Evolutionary conservation across 2,797 vertebrate genomes (phyloP).

Genomic region (Protonibea diacanthus): DNA sequence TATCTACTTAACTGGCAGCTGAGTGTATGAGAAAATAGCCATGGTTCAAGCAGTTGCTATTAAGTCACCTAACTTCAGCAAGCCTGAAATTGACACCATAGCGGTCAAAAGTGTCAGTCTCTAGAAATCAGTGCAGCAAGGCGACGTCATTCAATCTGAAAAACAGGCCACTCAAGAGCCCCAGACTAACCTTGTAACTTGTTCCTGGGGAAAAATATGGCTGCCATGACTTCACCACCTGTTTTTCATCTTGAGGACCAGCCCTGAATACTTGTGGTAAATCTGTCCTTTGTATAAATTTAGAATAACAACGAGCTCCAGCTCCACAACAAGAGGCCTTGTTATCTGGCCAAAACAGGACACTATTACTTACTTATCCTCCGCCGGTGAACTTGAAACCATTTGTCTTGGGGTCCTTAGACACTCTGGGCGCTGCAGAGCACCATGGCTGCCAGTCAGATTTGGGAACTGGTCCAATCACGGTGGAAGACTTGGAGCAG

Average conservation of each 20-base stretch:
- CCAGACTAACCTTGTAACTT: background rate
- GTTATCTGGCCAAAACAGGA: conserved; percentile 62
- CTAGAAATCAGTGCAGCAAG: background rate
- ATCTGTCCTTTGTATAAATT: conserved; percentile 54
- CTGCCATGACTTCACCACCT: conserved; percentile 30
- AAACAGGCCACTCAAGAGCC: background rate
- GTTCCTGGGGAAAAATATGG: conserved; percentile 24
- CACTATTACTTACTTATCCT: conserved; percentile 42
- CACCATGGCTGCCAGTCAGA: conserved; percentile 60
- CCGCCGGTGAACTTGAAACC: conserved; percentile 53
- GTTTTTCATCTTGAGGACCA: conserved; percentile 32
- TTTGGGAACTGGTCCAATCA: conserved; percentile 48
- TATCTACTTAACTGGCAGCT: background rate
- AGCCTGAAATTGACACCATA: background rate
- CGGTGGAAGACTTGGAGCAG: conserved; percentile 47
- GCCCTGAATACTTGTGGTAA: conserved; percentile 41
- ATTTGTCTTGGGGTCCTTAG: conserved; percentile 62
- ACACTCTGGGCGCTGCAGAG: conserved; percentile 40
- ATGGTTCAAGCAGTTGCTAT: background rate
- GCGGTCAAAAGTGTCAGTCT: background rate
- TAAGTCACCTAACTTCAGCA: background rate
- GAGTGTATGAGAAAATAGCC: background rate
- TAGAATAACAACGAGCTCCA: conserved; percentile 24
- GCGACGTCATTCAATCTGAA: background rate
- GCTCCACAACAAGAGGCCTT: conserved; percentile 38